phyloP scores from a whole-genome alignment of 2,888 invertebrate species.

The Drosophila pseudotakahashii region DNA sequence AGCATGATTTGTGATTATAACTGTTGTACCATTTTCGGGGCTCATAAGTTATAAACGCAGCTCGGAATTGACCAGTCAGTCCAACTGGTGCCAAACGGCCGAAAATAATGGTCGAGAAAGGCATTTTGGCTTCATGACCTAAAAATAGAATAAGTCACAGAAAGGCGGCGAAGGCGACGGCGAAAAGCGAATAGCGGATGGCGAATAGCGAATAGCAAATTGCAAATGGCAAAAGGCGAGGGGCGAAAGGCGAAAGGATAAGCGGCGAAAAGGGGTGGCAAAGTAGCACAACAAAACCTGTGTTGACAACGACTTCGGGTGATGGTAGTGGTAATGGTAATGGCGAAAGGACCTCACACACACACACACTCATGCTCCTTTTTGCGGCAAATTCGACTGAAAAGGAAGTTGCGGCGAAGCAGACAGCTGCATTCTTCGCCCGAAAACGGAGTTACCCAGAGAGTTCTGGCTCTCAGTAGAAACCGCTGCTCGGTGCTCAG shows the following conservation, averaged over 20 bases:
- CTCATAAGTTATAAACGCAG: slow-evolving; percentile 36
- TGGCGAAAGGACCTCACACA: slow-evolving; percentile 5
- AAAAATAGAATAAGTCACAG: slow-evolving; percentile 78
- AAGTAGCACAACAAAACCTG: slow-evolving; percentile 77
- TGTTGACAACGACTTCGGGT: slow-evolving; percentile 71
- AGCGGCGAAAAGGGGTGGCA: slow-evolving; percentile 39
- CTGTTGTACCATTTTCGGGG: slow-evolving; percentile 63
- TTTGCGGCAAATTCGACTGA: slow-evolving; percentile 45
- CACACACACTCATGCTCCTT: background rate
- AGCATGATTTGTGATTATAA: slow-evolving; percentile 76
- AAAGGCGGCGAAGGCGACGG: slow-evolving; percentile 17
- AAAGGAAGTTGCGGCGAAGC: slow-evolving; percentile 31
- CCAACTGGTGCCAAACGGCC: slow-evolving; percentile 67
- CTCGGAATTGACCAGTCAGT: slow-evolving; percentile 50
- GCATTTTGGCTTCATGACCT: slow-evolving; percentile 74
- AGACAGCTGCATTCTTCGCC: slow-evolving; percentile 20
- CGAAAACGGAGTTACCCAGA: slow-evolving; percentile 17
- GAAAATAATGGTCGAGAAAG: slow-evolving; percentile 40
- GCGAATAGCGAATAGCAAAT: slow-evolving; percentile 6
- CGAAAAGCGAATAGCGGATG: too few species aligned
- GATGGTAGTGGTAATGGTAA: background rate
- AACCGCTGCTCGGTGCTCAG: background rate
- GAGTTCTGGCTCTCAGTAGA: slow-evolving; percentile 3
- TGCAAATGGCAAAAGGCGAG: too few species aligned
- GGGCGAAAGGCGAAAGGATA: slow-evolving; percentile 2